Evolutionary conservation across 2,797 vertebrate genomes (phyloP).

Genomic region (Takifugu ocellatus): DNA sequence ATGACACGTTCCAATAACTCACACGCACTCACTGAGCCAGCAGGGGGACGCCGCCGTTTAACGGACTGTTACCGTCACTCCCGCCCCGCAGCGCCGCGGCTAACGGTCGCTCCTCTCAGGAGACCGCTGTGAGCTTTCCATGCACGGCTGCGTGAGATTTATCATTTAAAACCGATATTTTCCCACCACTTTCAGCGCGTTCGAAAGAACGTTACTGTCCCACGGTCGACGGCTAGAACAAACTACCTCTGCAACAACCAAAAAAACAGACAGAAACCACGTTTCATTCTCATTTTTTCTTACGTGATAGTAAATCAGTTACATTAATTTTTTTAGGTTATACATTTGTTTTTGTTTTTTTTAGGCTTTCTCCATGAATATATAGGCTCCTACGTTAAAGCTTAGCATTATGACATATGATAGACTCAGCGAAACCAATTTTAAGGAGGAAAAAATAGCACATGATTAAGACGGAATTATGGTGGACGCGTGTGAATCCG

Average conservation of each 20-base stretch:
- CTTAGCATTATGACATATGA: constrained; percentile 81
- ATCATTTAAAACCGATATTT: constrained; percentile 39
- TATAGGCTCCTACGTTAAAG: constrained; percentile 86
- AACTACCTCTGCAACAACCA: constrained; percentile 50
- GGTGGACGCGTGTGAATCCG: constrained; percentile 61
- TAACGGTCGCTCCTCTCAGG: background rate
- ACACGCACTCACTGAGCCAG: constrained; percentile 1
- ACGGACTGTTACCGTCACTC: constrained; percentile 8
- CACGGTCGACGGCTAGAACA: constrained; percentile 58
- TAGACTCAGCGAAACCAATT: constrained; percentile 65
- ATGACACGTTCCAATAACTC: no score
- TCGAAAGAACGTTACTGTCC: constrained; percentile 44
- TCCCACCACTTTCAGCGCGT: constrained; percentile 21
- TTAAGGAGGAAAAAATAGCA: constrained; percentile 20
- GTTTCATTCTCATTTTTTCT: constrained; percentile 75
- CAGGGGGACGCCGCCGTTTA: constrained; percentile 8
- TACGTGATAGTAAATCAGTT: constrained; percentile 77
- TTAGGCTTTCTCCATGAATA: constrained; percentile 85
- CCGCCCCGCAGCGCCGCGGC: constrained; percentile 34
- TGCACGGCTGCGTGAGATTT: constrained; percentile 40
- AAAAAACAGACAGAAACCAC: constrained; percentile 78
- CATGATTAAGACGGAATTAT: constrained; percentile 67
- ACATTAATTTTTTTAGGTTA: constrained; percentile 77
- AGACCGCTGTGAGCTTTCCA: constrained; percentile 23
- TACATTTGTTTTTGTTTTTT: constrained; percentile 62